Evolutionary conservation across 2,888 invertebrate genomes (phyloP).

Genomic region (Drosophila birchii): DNA sequence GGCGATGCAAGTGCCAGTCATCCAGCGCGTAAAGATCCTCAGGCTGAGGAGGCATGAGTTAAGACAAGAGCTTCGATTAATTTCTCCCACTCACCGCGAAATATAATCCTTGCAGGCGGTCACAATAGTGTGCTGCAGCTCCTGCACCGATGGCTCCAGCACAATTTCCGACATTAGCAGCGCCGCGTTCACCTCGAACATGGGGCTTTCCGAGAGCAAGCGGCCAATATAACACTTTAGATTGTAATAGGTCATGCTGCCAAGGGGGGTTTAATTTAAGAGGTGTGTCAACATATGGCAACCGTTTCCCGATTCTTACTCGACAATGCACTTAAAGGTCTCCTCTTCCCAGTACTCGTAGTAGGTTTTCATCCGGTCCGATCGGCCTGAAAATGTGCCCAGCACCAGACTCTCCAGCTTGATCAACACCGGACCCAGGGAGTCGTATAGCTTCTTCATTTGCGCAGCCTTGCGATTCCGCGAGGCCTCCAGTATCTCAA

Average conservation of each 20-base stretch:
- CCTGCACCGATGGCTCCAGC: conserved; percentile 90
- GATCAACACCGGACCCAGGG: conserved; percentile 92
- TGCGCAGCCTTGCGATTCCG: conserved; percentile 89
- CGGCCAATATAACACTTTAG: conserved; percentile 88
- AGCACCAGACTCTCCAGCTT: conserved; percentile 94
- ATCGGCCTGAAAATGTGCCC: conserved; percentile 91
- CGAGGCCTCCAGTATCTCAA: conserved; percentile 89
- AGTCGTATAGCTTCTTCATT: conserved; percentile 90
- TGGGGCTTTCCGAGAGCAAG: conserved; percentile 86
- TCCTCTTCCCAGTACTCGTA: conserved; percentile 93
- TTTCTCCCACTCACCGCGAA: conserved; percentile 86
- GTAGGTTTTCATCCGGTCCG: conserved; percentile 90
- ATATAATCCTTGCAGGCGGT: conserved; percentile 91
- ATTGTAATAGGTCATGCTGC: conserved; percentile 89
- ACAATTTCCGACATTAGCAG: conserved; percentile 91
- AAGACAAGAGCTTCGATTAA: neutral
- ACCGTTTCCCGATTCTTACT: conserved; percentile 81
- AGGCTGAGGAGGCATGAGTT: conserved; percentile 85
- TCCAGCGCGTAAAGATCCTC: conserved; percentile 93
- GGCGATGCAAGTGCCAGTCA: conserved; percentile 91
- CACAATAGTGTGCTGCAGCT: conserved; percentile 91
- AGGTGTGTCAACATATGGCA: neutral
- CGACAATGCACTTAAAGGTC: conserved; percentile 89
- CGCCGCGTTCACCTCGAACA: conserved; percentile 92
- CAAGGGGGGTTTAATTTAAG: neutral